Conservation (phyloP, 2,113 vertebrate genomes). For the Toxostoma redivivum region DNA sequence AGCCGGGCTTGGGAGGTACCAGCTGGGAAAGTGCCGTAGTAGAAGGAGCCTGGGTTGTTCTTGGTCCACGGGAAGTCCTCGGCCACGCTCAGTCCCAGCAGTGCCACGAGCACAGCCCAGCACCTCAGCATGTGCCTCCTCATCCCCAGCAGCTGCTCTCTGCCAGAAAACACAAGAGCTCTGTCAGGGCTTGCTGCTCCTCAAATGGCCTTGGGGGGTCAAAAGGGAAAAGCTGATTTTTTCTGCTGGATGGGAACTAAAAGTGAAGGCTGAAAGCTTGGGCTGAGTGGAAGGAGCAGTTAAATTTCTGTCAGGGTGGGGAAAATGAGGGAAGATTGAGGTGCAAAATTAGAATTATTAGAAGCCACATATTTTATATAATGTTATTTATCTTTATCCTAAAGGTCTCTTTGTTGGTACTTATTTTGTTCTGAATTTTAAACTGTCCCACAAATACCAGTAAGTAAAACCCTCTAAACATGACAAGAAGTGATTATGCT, state of each 20-base stretch:
- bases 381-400: neutral
- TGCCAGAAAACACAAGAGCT: neutral
- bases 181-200: neutral
- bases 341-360: neutral
- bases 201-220: neutral
- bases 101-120: conserved; percentile 74
- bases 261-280: neutral
- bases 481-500: neutral
- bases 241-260: neutral
- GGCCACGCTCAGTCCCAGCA: conserved; percentile 69
- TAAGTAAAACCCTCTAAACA: neutral
- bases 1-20: conserved; percentile 62
- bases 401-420: neutral
- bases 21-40: conserved; percentile 89
- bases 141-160: neutral
- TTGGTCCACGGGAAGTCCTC: conserved; percentile 83
- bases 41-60: conserved; percentile 86
- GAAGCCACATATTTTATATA: neutral
- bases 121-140: neutral
- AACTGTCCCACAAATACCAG: neutral
- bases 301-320: neutral
- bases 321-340: neutral
- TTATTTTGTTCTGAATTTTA: neutral
- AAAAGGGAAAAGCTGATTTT: neutral
- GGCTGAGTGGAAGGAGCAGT: neutral